Conservation (phyloP, 2,888 invertebrate genomes). For the Phorcus lineatus region DNA sequence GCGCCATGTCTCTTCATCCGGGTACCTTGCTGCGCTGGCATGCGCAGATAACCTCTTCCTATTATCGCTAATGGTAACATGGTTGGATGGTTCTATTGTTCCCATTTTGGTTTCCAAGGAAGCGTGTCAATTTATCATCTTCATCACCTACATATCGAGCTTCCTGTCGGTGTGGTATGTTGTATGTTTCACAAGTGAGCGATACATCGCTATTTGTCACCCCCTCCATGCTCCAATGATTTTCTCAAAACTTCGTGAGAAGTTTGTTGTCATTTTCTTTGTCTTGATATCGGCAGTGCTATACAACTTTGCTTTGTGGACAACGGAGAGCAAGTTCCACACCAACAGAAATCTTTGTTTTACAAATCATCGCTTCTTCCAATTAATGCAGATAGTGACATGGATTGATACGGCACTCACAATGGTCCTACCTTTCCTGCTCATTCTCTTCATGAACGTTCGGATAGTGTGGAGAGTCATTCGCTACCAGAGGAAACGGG, state of each 20-base stretch:
- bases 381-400: conserved; percentile 46
- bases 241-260: conserved; percentile 55
- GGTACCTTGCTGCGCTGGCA: conserved; percentile 86
- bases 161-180: conserved; percentile 90
- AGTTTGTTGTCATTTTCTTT: conserved; percentile 45
- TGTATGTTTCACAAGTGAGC: conserved; percentile 88
- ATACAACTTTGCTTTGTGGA: conserved; percentile 61
- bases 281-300: conserved; percentile 40
- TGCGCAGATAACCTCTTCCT: conserved; percentile 86
- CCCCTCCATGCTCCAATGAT: conserved; percentile 79
- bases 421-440: conserved; percentile 56
- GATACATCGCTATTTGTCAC: conserved; percentile 88
- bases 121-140: conserved; percentile 78
- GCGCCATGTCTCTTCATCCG: conserved; percentile 84
- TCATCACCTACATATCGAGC: conserved; percentile 80
- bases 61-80: conserved; percentile 78
- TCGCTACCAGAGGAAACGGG: conserved; percentile 35
- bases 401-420: conserved; percentile 59
- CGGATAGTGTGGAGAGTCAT: conserved; percentile 42
- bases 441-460: conserved; percentile 52
- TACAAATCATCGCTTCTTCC: conserved; percentile 31
- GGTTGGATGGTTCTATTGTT: conserved; percentile 55
- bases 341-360: conserved; percentile 37
- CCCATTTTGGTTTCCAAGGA: conserved; percentile 72
- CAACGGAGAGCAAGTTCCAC: conserved; percentile 37